Evolutionary conservation across 1,140 invertebrate species (phyloP).

Genomic region (Euwallacea fornicatus): DNA sequence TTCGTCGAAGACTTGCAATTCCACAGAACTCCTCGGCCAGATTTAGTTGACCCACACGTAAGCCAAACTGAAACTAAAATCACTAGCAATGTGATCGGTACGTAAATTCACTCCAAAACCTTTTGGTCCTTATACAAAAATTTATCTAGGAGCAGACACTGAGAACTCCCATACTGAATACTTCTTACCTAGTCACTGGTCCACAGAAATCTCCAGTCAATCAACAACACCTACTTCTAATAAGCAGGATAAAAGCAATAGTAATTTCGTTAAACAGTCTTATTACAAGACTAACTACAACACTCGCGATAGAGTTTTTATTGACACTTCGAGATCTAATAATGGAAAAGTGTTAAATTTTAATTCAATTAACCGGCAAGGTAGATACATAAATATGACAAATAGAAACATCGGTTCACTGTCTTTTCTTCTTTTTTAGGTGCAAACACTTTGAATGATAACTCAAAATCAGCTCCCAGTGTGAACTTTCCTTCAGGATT

Average conservation of each 20-base stretch:
- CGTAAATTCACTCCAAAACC: not conserved
- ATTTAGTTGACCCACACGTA: conserved; percentile 59
- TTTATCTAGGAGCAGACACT: not conserved
- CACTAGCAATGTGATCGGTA: not conserved
- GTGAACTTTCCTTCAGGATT: not conserved
- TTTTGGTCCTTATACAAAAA: no score
- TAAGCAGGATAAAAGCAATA: conserved; percentile 13
- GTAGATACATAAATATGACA: no score
- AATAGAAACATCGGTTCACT: no score
- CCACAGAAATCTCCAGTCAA: conserved; percentile 38
- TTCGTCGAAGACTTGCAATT: conserved; percentile 64
- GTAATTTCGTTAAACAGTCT: conserved; percentile 14
- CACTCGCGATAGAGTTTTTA: not conserved
- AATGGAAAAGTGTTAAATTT: not conserved
- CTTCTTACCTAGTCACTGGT: conserved; percentile 49
- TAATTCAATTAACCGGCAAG: not conserved
- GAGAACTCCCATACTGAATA: conserved; percentile 36
- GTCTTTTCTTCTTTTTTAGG: no score
- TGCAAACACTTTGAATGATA: not conserved
- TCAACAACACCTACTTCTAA: not conserved
- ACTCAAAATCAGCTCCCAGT: not conserved
- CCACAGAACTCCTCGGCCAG: conserved; percentile 64
- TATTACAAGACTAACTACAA: conserved; percentile 26
- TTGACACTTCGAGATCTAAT: not conserved
- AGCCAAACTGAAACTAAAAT: not conserved